Evolutionary conservation across 1,140 invertebrate species (phyloP).

Genomic region (Orius insidiosus): DNA sequence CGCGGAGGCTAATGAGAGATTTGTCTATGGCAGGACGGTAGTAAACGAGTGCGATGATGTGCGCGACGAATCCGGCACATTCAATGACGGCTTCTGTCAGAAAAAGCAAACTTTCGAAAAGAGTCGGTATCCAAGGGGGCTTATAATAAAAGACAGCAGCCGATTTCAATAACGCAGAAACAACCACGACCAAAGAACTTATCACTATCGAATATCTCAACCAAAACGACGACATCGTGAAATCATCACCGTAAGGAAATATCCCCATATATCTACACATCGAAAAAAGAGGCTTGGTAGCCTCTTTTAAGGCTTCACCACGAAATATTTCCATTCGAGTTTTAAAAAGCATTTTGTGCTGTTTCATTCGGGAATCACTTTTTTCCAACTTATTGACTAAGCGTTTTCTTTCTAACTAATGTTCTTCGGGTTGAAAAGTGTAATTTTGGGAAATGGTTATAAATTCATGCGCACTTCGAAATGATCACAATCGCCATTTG

Average conservation of each 20-base stretch:
- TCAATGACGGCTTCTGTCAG: background rate
- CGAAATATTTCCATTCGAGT: background rate
- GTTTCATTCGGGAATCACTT: too few species aligned
- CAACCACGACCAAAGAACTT: background rate
- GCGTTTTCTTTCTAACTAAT: too few species aligned
- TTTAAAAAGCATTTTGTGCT: conserved; percentile 6
- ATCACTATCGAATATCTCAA: conserved; percentile 1
- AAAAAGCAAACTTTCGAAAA: background rate
- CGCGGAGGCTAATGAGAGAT: background rate
- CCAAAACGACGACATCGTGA: background rate
- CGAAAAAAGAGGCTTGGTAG: background rate
- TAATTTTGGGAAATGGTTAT: too few species aligned
- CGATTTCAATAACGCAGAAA: background rate
- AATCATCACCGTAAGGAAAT: background rate
- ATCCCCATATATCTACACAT: conserved; percentile 1
- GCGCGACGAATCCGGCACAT: background rate
- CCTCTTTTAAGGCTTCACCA: conserved; percentile 1
- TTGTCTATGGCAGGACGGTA: background rate
- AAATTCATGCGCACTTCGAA: too few species aligned
- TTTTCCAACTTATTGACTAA: too few species aligned
- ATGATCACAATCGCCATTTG: too few species aligned
- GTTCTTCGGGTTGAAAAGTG: too few species aligned
- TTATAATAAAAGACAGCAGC: background rate
- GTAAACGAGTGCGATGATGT: background rate
- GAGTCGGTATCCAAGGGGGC: background rate